Evolutionary conservation across 1,140 invertebrate genomes (phyloP).

Genomic region (Trialeurodes vaporariorum): DNA sequence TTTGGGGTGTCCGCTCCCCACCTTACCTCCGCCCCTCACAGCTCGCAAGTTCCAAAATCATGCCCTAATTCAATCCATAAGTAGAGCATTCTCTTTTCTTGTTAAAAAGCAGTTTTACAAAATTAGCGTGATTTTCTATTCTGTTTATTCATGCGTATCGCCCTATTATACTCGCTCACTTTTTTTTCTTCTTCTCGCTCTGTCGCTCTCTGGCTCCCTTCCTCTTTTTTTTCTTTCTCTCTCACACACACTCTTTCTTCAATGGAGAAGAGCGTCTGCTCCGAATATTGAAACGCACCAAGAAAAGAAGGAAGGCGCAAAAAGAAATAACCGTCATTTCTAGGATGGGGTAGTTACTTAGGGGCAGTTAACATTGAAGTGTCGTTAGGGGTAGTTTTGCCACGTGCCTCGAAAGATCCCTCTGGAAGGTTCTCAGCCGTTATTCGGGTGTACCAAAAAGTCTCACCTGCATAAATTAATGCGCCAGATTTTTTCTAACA

Average conservation of each 20-base stretch:
- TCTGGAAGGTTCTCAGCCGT: not conserved
- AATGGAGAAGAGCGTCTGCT: no score
- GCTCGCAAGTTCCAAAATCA: not conserved
- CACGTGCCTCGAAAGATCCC: not conserved
- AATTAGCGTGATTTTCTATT: not conserved
- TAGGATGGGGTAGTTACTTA: not conserved
- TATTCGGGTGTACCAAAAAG: not conserved
- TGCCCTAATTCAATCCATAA: not conserved
- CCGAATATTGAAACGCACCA: no score
- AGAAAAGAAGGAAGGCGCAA: not conserved
- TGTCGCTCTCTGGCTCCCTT: no score
- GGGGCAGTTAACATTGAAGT: not conserved
- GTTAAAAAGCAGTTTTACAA: slow-evolving; percentile 1
- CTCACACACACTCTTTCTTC: not conserved
- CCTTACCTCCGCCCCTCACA: no score
- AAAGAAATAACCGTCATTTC: not conserved
- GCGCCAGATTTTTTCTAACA: not conserved
- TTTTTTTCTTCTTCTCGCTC: no score
- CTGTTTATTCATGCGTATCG: not conserved
- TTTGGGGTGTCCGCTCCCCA: no score
- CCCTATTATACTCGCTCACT: not conserved
- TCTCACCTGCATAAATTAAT: not conserved
- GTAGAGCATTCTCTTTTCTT: not conserved
- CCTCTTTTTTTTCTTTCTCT: no score
- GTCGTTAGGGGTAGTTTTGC: not conserved